Conservation (phyloP, 1,140 invertebrate species). For the Anastrepha obliqua region DNA sequence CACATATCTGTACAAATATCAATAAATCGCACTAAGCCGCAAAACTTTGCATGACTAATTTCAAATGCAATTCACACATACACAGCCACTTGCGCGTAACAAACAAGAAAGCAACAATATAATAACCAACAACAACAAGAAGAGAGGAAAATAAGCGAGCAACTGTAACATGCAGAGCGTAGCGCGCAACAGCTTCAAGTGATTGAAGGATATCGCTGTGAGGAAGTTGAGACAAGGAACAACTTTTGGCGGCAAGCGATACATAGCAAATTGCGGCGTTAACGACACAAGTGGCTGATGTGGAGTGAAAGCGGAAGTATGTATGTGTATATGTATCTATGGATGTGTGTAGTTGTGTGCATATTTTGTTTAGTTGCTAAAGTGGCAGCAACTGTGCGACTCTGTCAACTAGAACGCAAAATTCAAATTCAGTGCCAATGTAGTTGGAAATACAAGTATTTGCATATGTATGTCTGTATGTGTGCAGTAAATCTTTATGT, state of each 20-base stretch:
- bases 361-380: neutral
- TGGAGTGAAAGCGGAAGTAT: neutral
- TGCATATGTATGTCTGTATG: neutral
- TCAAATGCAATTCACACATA: neutral
- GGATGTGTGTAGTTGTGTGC: neutral
- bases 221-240: neutral
- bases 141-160: neutral
- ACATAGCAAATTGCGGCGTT: neutral
- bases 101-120: neutral
- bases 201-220: constrained; percentile 15
- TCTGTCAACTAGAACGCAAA: neutral
- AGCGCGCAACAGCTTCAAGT: neutral
- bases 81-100: neutral
- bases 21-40: neutral
- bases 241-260: neutral
- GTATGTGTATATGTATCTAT: neutral
- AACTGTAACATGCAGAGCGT: neutral
- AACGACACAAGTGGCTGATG: neutral
- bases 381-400: neutral
- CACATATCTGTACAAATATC: neutral
- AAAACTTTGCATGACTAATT: constrained; percentile 36
- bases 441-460: too few species aligned
- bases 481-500: neutral
- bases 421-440: neutral
- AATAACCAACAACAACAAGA: neutral